phyloP scores from a whole-genome alignment of 2,888 invertebrate species.

The Linnaemya vulpina region DNA sequence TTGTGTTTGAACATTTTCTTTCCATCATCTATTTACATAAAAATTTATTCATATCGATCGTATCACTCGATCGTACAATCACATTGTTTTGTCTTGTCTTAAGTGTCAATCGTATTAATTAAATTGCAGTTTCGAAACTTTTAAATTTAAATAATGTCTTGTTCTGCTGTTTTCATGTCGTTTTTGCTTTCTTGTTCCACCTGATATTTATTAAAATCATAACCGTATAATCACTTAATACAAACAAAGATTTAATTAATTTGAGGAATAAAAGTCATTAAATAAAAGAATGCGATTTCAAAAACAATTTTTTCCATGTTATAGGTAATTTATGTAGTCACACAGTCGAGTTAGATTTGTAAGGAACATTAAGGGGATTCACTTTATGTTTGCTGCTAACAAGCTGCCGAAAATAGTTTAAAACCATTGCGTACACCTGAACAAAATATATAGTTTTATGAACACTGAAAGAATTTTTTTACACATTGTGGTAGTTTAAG shows the following conservation, averaged over 20 bases:
- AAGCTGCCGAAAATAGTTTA: too few relatives aligned
- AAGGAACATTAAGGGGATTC: neutral
- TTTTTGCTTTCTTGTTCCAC: neutral
- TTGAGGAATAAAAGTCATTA: neutral
- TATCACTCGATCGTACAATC: neutral
- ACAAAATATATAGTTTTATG: too few relatives aligned
- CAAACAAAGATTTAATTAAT: conserved; percentile 39
- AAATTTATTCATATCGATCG: conserved; percentile 23
- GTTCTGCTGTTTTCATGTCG: conserved; percentile 14
- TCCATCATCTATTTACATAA: conserved; percentile 5
- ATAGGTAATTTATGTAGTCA: conserved; percentile 1
- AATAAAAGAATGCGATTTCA: conserved; percentile 14
- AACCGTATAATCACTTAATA: conserved; percentile 33
- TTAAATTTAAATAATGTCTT: conserved; percentile 37
- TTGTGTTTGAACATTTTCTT: neutral
- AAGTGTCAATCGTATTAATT: conserved; percentile 57
- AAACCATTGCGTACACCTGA: too few relatives aligned
- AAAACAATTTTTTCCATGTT: neutral
- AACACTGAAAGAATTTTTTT: too few relatives aligned
- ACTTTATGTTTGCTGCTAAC: neutral
- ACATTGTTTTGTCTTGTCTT: conserved; percentile 34
- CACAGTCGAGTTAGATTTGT: neutral
- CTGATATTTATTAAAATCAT: conserved; percentile 20
- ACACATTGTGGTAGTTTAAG: too few relatives aligned
- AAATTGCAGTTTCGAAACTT: conserved; percentile 34